Evolutionary conservation across 2,888 invertebrate species (phyloP).

Genomic region (Callinectes sapidus): DNA sequence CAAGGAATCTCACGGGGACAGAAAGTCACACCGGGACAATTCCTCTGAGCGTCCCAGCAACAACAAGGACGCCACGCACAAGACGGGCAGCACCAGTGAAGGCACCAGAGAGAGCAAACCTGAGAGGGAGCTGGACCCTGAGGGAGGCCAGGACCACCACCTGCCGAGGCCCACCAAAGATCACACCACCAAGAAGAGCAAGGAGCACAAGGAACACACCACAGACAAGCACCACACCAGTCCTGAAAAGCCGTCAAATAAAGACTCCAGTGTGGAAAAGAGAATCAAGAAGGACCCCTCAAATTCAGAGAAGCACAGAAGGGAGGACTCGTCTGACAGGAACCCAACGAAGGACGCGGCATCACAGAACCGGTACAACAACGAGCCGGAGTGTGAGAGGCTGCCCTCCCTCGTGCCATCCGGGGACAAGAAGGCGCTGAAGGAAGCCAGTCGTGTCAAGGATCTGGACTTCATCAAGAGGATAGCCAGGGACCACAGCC

Average conservation of each 20-base stretch:
- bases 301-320: conserved; percentile 27
- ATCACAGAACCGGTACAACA: conserved; percentile 19
- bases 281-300: conserved; percentile 27
- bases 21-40: conserved; percentile 8
- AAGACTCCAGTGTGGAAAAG: conserved; percentile 45
- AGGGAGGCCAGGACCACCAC: conserved; percentile 25
- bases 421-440: conserved; percentile 26
- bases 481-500: conserved; percentile 30
- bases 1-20: conserved; percentile 31
- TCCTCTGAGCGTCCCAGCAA: background rate
- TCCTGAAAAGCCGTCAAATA: conserved; percentile 28
- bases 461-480: conserved; percentile 53
- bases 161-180: background rate
- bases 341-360: conserved; percentile 3
- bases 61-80: background rate
- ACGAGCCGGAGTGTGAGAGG: conserved; percentile 31
- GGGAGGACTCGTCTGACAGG: conserved; percentile 2
- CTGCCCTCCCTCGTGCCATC: background rate
- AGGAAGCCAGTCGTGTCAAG: conserved; percentile 38
- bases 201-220: background rate
- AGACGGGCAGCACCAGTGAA: conserved; percentile 11
- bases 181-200: background rate
- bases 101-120: conserved; percentile 36
- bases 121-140: conserved; percentile 40
- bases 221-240: background rate